A percentile compares a stretch with the other conserved stretches of the same genome.
Evolutionary conservation across 2,888 invertebrate genomes (phyloP).

Genomic region (Atethmia centrago): DNA sequence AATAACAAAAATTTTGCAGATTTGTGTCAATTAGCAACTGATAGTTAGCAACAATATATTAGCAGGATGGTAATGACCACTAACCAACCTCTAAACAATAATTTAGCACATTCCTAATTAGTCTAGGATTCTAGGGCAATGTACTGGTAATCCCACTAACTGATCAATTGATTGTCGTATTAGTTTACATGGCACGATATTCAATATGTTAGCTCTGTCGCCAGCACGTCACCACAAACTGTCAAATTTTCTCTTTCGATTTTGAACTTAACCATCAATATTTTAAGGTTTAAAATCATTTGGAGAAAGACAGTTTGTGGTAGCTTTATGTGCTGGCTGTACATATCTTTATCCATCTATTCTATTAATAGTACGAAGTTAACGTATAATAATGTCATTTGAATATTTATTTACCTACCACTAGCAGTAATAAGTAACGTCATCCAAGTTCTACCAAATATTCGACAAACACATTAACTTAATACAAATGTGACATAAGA

Average conservation of each 20-base stretch:
- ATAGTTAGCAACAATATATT: slow-evolving; percentile 18
- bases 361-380: not conserved
- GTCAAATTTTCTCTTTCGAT: too few relatives aligned
- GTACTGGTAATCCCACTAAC: slow-evolving; percentile 20
- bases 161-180: slow-evolving; percentile 10
- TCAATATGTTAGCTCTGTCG: slow-evolving; percentile 26
- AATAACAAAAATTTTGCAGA: slow-evolving; percentile 9
- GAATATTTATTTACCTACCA: slow-evolving; percentile 29
- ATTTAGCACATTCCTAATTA: slow-evolving; percentile 43
- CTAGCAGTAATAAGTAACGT: slow-evolving; percentile 24
- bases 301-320: too few relatives aligned
- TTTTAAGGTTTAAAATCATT: too few relatives aligned
- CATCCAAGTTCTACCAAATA: slow-evolving; percentile 44
- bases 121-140: slow-evolving; percentile 31
- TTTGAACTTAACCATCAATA: too few relatives aligned
- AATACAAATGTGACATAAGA: slow-evolving; percentile 61
- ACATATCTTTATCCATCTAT: not conserved
- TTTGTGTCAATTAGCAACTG: slow-evolving; percentile 7
- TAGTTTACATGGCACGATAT: not conserved
- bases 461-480: slow-evolving; percentile 54
- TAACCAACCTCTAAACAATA: slow-evolving; percentile 35
- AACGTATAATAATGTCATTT: slow-evolving; percentile 16
- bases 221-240: too few relatives aligned
- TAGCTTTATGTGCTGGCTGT: too few relatives aligned
- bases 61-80: slow-evolving; percentile 14